phyloP scores from a whole-genome alignment of 1,140 invertebrate species.

The Formica selysi region DNA sequence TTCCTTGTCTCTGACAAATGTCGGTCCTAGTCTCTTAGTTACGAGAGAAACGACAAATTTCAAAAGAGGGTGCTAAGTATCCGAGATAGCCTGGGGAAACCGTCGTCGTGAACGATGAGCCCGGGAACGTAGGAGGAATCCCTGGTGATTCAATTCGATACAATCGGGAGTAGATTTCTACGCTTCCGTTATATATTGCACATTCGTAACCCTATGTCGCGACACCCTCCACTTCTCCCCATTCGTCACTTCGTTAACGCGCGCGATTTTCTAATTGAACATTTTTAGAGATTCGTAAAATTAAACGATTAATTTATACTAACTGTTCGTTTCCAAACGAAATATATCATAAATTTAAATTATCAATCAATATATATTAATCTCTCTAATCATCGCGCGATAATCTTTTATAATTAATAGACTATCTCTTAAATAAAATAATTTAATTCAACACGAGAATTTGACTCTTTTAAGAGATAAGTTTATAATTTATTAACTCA shows the following conservation, averaged over 20 bases:
- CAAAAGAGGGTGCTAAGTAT: conserved; percentile 71
- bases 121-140: conserved; percentile 56
- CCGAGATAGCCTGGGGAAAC: conserved; percentile 61
- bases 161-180: conserved; percentile 80
- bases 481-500: too few relatives aligned
- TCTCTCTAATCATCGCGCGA: not conserved
- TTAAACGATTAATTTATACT: not conserved
- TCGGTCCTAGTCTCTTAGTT: conserved; percentile 49
- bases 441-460: not conserved
- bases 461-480: not conserved
- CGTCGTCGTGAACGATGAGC: conserved; percentile 52
- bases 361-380: not conserved
- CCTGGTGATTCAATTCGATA: conserved; percentile 80
- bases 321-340: not conserved
- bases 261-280: conserved; percentile 49
- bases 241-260: conserved; percentile 60
- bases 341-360: not conserved
- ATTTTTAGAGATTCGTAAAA: conserved; percentile 2
- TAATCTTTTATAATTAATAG: not conserved
- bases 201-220: conserved; percentile 61
- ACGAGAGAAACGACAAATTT: conserved; percentile 73
- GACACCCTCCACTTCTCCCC: conserved; percentile 41
- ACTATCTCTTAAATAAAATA: too few relatives aligned
- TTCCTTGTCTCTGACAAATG: conserved; percentile 52
- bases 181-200: conserved; percentile 77